Evolutionary conservation across 2,113 vertebrate species (phyloP).

Genomic region (Corythornis cristatus): DNA sequence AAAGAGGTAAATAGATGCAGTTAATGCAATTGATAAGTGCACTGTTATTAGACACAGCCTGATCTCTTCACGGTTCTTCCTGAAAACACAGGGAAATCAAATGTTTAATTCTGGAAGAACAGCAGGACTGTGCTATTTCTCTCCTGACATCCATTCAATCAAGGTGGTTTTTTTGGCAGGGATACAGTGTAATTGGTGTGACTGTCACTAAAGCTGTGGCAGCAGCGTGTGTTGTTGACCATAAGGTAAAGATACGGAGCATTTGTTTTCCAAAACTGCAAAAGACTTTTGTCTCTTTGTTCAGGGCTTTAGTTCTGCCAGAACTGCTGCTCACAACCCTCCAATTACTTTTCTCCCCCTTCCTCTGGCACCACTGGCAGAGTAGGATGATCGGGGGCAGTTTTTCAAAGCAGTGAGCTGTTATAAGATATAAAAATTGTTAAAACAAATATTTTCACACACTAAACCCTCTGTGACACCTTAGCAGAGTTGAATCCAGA

Average conservation of each 20-base stretch:
- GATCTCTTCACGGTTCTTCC: background rate
- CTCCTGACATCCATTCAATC: background rate
- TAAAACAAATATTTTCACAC: background rate
- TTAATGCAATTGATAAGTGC: background rate
- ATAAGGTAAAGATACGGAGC: constrained; percentile 30
- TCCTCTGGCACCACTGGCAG: background rate
- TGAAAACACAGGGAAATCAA: background rate
- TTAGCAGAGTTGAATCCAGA: background rate
- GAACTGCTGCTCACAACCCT: fast-evolving
- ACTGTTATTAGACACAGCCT: background rate
- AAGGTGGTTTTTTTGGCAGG: background rate
- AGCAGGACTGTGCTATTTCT: background rate
- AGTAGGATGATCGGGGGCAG: too few species aligned
- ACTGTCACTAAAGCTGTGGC: background rate
- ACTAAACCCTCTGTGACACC: fast-evolving
- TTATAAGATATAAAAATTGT: background rate
- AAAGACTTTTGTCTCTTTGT: background rate
- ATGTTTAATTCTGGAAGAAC: background rate
- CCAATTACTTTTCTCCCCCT: background rate
- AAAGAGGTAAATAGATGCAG: background rate
- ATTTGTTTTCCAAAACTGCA: background rate
- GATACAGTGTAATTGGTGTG: constrained; percentile 28
- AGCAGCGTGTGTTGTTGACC: background rate
- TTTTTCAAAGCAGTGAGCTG: background rate
- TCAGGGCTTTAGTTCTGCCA: background rate